A percentile compares a stretch with the other conserved stretches of the same genome.
phyloP scores from a whole-genome alignment of 2,797 vertebrate species.

The Poeciliopsis turneri region DNA sequence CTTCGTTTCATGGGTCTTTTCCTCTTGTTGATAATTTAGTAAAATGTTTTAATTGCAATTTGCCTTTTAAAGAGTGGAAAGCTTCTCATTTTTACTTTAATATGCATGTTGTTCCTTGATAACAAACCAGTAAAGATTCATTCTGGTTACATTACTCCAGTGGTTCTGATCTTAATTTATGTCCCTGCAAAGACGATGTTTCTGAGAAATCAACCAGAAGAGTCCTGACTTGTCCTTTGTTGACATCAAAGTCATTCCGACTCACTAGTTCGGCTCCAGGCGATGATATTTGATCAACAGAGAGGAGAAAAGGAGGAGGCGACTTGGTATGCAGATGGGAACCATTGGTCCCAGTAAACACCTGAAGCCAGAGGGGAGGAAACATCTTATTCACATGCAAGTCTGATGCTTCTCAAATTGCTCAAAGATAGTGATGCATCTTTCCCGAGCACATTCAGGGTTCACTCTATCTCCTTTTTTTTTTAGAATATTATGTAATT shows the following conservation, averaged over 20 bases:
- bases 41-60: neutral
- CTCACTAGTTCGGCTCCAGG: slow-evolving; percentile 45
- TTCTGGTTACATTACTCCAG: slow-evolving; percentile 2
- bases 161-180: slow-evolving; percentile 3
- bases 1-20: neutral
- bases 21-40: neutral
- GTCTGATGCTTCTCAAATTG: slow-evolving; percentile 50
- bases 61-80: neutral
- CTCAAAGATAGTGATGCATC: slow-evolving; percentile 50
- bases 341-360: slow-evolving; percentile 71
- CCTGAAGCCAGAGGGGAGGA: slow-evolving; percentile 70
- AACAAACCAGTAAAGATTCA: neutral
- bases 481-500: slow-evolving; percentile 68
- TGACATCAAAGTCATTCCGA: slow-evolving; percentile 59
- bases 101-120: neutral
- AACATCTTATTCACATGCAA: slow-evolving; percentile 70
- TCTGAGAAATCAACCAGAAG: slow-evolving; percentile 17
- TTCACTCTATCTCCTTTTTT: slow-evolving; percentile 33
- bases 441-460: slow-evolving; percentile 42
- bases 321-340: slow-evolving; percentile 67
- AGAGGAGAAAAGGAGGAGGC: slow-evolving; percentile 42
- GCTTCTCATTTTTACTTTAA: neutral
- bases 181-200: neutral
- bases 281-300: slow-evolving; percentile 26
- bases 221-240: slow-evolving; percentile 45